Conservation (phyloP, 2,888 invertebrate species). For the Mesorhabditis spiculigera region DNA sequence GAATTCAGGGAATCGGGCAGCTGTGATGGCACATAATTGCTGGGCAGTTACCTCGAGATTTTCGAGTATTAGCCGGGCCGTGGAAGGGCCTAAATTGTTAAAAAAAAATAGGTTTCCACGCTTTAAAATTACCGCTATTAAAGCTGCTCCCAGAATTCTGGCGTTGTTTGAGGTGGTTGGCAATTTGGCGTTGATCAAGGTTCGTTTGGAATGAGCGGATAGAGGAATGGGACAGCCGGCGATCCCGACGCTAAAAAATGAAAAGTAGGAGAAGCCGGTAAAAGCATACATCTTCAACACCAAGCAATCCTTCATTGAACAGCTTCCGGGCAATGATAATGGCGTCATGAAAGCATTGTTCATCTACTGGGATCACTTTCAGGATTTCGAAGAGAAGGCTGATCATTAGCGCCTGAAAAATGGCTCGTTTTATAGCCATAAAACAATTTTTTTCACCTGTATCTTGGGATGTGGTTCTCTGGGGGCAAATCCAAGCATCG, state of each 20-base stretch:
- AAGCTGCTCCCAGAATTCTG: too few species aligned
- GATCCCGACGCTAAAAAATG: background rate
- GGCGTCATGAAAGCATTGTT: too few species aligned
- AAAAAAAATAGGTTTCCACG: too few species aligned
- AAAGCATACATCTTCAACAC: background rate
- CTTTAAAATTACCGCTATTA: too few species aligned
- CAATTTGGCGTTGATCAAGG: too few species aligned
- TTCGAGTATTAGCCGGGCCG: background rate
- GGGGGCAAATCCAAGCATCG: background rate
- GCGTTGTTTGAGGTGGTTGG: too few species aligned
- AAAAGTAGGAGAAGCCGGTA: background rate
- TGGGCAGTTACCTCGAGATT: background rate
- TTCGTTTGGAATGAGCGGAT: background rate
- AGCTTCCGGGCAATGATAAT: background rate
- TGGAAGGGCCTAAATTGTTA: too few species aligned
- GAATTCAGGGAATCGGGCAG: too few species aligned
- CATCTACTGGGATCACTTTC: background rate
- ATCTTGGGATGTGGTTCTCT: background rate
- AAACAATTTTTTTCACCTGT: background rate
- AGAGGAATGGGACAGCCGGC: background rate
- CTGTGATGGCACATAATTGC: background rate
- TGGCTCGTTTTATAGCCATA: too few species aligned
- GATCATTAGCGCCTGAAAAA: background rate
- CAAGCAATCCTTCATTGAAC: conserved; percentile 6
- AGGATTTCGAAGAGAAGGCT: background rate